Evolutionary conservation across 2,113 vertebrate species (phyloP).

Genomic region (Varanus salvator): DNA sequence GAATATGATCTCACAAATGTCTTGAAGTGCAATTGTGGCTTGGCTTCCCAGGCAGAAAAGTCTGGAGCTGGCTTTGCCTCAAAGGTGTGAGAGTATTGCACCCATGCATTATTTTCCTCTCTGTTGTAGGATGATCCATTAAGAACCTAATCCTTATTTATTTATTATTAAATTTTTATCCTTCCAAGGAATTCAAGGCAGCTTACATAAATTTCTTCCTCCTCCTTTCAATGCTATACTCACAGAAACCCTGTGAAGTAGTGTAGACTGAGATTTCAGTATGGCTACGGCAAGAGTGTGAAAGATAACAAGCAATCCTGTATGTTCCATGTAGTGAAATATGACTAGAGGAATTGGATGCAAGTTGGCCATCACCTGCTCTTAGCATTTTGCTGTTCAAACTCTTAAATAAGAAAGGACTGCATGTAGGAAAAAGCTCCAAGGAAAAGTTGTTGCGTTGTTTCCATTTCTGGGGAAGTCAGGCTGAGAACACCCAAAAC

Average conservation of each 20-base stretch:
- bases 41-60: slow-evolving; percentile 51
- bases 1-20: slow-evolving; percentile 36
- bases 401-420: not conserved
- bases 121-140: not conserved
- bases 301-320: not conserved
- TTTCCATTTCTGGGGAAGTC: not conserved
- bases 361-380: not conserved
- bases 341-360: not conserved
- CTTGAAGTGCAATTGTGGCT: slow-evolving; percentile 52
- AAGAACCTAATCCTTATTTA: not conserved
- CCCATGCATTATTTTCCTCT: not conserved
- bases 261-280: no score
- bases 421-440: not conserved
- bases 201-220: no score
- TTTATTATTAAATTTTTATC: no score
- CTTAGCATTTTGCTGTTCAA: not conserved
- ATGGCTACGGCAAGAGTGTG: not conserved
- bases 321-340: not conserved
- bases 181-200: no score
- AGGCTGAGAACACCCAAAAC: not conserved
- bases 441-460: not conserved
- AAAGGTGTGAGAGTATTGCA: slow-evolving; percentile 29
- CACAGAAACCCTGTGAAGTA: no score
- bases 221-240: no score
- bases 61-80: slow-evolving; percentile 51